These are phyloP conservation scores for Elephantulus edwardii DNA, from an alignment of 2,113 vertebrate species.

Conservation along the genomic window DNA sequence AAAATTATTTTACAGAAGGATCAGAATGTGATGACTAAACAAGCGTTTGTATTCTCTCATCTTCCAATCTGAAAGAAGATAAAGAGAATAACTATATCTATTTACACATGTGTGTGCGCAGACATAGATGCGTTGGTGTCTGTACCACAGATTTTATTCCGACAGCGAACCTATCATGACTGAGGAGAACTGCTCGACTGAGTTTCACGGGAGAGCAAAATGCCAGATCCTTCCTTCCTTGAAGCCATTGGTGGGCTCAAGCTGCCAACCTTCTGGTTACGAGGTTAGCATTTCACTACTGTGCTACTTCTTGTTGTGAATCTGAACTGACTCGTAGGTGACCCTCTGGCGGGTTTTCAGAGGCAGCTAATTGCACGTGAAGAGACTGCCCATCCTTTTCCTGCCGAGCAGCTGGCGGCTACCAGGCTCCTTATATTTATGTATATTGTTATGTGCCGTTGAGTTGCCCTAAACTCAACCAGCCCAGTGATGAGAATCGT, in stretches of 20 bases:
- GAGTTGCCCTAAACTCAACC: too few species aligned
- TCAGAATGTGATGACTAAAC: conserved; percentile 5
- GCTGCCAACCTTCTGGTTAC: background rate
- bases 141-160: background rate
- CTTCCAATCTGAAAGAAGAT: background rate
- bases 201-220: background rate
- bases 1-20: background rate
- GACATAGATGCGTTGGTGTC: background rate
- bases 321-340: too few species aligned
- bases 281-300: background rate
- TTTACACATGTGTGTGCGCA: background rate
- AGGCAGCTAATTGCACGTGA: too few species aligned
- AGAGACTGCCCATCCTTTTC: too few species aligned
- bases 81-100: background rate
- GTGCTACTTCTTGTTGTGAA: too few species aligned
- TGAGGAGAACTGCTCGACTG: background rate
- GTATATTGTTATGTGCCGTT: too few species aligned
- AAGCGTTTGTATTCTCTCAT: background rate
- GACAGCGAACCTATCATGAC: background rate
- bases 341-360: too few species aligned
- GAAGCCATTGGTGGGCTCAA: background rate
- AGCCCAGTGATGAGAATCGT: too few species aligned
- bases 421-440: background rate
- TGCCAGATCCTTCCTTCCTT: background rate
- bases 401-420: too few species aligned